phyloP scores from a whole-genome alignment of 2,888 invertebrate genomes.

The Lacanobia oleracea region DNA sequence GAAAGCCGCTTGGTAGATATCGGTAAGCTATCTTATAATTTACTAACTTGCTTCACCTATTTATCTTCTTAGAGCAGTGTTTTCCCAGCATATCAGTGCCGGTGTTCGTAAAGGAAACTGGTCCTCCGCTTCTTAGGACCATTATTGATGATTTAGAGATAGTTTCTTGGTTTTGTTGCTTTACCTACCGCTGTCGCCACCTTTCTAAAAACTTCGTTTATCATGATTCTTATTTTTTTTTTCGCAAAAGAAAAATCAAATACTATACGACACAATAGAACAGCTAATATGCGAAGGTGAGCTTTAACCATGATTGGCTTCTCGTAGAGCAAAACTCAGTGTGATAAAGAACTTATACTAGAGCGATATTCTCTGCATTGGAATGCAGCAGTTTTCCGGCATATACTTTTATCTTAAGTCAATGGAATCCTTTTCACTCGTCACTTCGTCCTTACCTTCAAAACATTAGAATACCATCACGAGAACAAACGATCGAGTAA shows the following conservation, averaged over 20 bases:
- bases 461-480: background rate
- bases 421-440: background rate
- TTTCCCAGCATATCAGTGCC: slow-evolving; percentile 33
- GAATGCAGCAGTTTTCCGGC: background rate
- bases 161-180: slow-evolving; percentile 2
- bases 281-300: background rate
- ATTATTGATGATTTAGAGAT: slow-evolving; percentile 47
- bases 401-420: background rate
- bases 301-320: too few species aligned
- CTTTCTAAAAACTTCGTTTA: background rate
- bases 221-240: background rate
- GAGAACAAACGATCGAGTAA: background rate
- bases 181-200: background rate
- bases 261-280: background rate
- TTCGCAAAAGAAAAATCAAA: too few species aligned
- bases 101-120: slow-evolving; percentile 47
- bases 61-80: slow-evolving; percentile 13
- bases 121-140: slow-evolving; percentile 19
- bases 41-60: slow-evolving; percentile 19
- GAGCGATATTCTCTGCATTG: background rate
- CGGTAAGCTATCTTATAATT: slow-evolving; percentile 44
- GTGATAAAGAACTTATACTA: background rate
- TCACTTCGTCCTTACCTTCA: background rate
- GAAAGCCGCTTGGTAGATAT: slow-evolving; percentile 28
- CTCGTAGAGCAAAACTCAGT: background rate